A percentile compares a stretch with the other conserved stretches of the same genome.
Evolutionary conservation across 2,797 vertebrate species (phyloP).

Genomic region (Danionella dracula): DNA sequence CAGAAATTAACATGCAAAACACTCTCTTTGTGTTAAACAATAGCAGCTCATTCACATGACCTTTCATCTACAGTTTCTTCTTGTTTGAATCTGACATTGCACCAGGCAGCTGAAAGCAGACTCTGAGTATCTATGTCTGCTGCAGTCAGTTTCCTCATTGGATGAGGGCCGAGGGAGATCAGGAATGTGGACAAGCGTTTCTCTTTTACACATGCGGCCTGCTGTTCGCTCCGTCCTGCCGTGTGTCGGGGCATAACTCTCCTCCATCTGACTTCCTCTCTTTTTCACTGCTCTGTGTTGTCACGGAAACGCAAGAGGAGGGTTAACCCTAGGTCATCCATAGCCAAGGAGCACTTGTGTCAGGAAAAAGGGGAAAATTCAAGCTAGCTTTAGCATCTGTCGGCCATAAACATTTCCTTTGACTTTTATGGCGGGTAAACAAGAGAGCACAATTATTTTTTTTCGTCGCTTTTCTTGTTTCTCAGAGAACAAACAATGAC

Average conservation of each 20-base stretch:
- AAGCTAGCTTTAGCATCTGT: constrained; percentile 72
- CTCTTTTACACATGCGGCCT: constrained; percentile 12
- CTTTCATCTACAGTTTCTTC: not conserved
- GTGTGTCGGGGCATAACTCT: constrained; percentile 57
- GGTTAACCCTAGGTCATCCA: constrained; percentile 65
- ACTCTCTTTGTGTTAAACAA: no score
- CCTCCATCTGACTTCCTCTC: constrained; percentile 58
- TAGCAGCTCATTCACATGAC: not conserved
- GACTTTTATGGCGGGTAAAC: constrained; percentile 71
- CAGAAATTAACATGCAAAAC: no score
- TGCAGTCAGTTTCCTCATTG: constrained; percentile 8
- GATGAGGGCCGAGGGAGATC: constrained; percentile 38
- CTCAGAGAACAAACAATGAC: constrained; percentile 54
- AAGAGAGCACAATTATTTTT: constrained; percentile 55
- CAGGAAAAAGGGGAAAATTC: constrained; percentile 16
- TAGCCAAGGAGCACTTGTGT: constrained; percentile 48
- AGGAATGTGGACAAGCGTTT: constrained; percentile 33
- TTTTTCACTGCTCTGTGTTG: constrained; percentile 62
- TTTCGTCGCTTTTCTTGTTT: constrained; percentile 28
- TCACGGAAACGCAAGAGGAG: constrained; percentile 59
- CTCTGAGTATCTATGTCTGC: constrained; percentile 13
- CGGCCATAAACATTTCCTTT: constrained; percentile 65
- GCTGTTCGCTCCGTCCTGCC: constrained; percentile 41
- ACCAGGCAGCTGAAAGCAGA: not conserved
- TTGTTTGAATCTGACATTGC: not conserved